Percentiles rank a stretch among this genome's conserved stretches.
Conservation (phyloP, 1,140 invertebrate genomes). For the Hirudo medicinalis region DNA sequence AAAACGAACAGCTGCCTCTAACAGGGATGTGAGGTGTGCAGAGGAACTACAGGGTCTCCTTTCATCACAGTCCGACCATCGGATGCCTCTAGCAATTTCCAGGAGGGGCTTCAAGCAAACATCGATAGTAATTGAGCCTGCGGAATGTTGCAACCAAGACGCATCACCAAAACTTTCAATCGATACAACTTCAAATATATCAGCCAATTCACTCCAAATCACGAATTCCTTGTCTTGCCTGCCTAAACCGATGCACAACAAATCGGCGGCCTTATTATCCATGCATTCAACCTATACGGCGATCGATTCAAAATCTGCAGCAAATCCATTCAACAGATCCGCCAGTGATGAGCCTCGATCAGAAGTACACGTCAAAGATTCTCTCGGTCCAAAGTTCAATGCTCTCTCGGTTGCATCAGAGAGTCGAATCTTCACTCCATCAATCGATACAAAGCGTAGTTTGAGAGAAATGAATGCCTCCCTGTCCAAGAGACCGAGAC, state of each 20-base stretch:
- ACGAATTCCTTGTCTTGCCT: constrained; percentile 1
- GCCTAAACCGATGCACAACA: constrained; percentile 1
- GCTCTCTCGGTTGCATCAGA: background rate
- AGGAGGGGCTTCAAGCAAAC: constrained; percentile 2
- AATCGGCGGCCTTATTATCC: constrained; percentile 10
- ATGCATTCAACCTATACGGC: constrained; percentile 1
- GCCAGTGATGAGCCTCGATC: constrained; percentile 6
- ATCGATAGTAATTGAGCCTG: background rate
- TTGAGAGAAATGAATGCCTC: background rate
- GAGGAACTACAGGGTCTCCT: constrained; percentile 9
- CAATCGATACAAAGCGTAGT: background rate
- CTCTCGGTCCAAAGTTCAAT: background rate
- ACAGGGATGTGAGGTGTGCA: background rate
- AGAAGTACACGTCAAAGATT: background rate
- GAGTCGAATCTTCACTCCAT: background rate
- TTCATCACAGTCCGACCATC: background rate
- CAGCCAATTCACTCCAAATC: background rate
- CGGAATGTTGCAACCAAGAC: background rate
- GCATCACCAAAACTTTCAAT: background rate
- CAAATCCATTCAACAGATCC: constrained; percentile 10
- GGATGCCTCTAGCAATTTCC: background rate
- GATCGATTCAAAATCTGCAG: background rate
- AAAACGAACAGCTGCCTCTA: constrained; percentile 6
- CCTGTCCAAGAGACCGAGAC: background rate
- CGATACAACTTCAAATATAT: background rate